Base-by-base conservation (phyloP, 2,113 vertebrate species). In the Serilophus lunatus region DNA sequence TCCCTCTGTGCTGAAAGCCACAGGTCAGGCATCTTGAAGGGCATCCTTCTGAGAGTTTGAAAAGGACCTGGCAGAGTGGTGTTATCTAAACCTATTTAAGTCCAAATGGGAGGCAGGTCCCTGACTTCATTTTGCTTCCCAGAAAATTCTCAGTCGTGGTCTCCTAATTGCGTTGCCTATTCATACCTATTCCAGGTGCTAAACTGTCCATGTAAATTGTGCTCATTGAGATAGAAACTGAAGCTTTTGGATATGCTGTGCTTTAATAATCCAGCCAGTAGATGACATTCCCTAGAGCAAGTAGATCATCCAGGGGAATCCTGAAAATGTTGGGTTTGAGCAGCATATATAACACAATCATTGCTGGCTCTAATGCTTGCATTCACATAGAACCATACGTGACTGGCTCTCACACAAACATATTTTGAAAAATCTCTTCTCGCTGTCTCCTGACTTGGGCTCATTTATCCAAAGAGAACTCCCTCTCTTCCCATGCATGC, bases 381-480 rank as follows among this genome's bases (percentile, higher is more conserved):
- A 13, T n/a, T 53, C 76, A 40, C 14, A 4, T 26, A 53, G 56
- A 71, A 7, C n/a, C 22, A 9, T 68, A 72, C 4, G 0, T 69
- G 86, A 38, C 61, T 91, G 50, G 36, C 19, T 87, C 10, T 84
- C 61, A 26, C 28, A 51, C 19, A 72, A 3, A 4, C 6, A 3
- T 12, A 22, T 59, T 92, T 74, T 82, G 66, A 87, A 96, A 91
- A 95, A 70, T 63, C 10, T 12, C 26, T n/a, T 26, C 56, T 84
- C 1, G 0, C 18, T 29, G 6, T 61, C 22, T 87, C 53, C 53
- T 1, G 0, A 0, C 23, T n/a, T 12, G 7, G 31, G 36, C 68
- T 90, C 7, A 0, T 57, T 86, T 74, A 35, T 64, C 45, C 66
- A 45, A 31, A 13, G 23, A 81, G 57, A 85, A 12, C 38, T 93